Evolutionary conservation across 2,797 vertebrate species (phyloP).

Genomic region (Aeoliscus strigatus): DNA sequence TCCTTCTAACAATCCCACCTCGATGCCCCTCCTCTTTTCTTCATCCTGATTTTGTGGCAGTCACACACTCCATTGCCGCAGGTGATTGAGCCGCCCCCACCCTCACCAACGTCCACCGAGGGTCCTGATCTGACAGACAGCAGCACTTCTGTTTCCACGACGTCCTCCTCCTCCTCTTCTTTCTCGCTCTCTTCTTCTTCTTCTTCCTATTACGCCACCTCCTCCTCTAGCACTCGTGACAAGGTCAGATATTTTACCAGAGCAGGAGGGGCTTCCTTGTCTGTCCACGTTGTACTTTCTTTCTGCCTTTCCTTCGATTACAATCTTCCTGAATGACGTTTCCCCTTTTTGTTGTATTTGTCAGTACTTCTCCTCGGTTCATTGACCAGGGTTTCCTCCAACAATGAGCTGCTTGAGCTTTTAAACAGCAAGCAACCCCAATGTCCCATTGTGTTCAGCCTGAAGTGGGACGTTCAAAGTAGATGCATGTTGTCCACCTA

Average conservation of each 20-base stretch:
- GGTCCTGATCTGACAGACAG: conserved; percentile 72
- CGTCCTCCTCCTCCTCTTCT: conserved; percentile 67
- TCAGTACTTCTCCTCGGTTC: conserved; percentile 17
- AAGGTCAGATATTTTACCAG: conserved; percentile 70
- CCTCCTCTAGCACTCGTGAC: conserved; percentile 76
- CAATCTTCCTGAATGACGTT: no score
- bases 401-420: conserved; percentile 24
- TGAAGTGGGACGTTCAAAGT: conserved; percentile 21
- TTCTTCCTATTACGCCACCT: conserved; percentile 77
- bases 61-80: conserved; percentile 46
- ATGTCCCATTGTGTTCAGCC: conserved; percentile 16
- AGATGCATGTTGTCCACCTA: conserved; percentile 41
- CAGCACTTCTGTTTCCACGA: conserved; percentile 65
- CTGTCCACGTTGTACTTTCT: conserved; percentile 31
- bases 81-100: conserved; percentile 55
- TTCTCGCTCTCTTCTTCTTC: conserved; percentile 71
- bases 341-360: conserved; percentile 36
- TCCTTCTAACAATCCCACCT: conserved; percentile 51
- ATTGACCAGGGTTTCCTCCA: conserved; percentile 6
- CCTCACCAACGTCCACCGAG: conserved; percentile 71
- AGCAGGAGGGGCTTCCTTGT: conserved; percentile 60
- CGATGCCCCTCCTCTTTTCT: conserved; percentile 40
- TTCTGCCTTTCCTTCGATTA: conserved; percentile 30
- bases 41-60: conserved; percentile 43
- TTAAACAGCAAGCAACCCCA: conserved; percentile 21